A percentile compares a stretch with the other conserved stretches of the same genome.
Conservation (phyloP, 2,888 invertebrate genomes). For the Dioctria rufipes region DNA sequence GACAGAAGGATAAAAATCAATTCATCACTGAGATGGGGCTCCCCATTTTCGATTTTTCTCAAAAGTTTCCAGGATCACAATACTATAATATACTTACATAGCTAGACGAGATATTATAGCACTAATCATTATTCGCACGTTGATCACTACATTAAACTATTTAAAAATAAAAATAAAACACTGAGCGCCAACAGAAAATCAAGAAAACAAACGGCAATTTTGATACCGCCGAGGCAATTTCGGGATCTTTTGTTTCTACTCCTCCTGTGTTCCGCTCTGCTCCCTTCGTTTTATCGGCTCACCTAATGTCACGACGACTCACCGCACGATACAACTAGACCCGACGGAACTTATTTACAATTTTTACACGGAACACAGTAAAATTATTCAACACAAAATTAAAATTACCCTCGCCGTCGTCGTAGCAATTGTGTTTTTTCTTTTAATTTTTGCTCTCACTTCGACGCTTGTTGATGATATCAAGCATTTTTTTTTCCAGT, state of each 20-base stretch:
- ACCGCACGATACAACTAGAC: no score
- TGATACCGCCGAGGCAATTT: background rate
- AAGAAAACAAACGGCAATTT: slow-evolving; percentile 11
- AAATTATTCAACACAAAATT: background rate
- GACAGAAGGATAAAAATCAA: slow-evolving; percentile 44
- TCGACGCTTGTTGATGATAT: slow-evolving; percentile 4
- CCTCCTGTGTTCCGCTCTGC: background rate
- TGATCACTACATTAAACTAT: slow-evolving; percentile 34
- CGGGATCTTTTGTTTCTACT: slow-evolving; percentile 3
- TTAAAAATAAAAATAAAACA: background rate
- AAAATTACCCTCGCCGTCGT: background rate
- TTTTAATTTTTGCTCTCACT: background rate
- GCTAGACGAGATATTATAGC: slow-evolving; percentile 68
- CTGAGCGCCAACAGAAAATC: slow-evolving; percentile 14
- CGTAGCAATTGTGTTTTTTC: background rate
- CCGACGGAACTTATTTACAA: no score
- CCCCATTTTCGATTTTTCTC: slow-evolving; percentile 35
- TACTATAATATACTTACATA: slow-evolving; percentile 67
- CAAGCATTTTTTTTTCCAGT: background rate
- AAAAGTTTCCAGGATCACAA: background rate
- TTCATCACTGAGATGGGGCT: slow-evolving; percentile 19
- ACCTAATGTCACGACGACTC: no score
- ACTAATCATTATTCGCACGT: slow-evolving; percentile 66
- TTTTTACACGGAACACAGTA: background rate
- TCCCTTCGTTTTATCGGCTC: background rate